A percentile compares a stretch with the other conserved stretches of the same genome.
These are phyloP conservation scores for Apostichopus leukothele DNA, from an alignment of 53 echinoderm and acorn worm genomes.

Conservation along the genomic window DNA sequence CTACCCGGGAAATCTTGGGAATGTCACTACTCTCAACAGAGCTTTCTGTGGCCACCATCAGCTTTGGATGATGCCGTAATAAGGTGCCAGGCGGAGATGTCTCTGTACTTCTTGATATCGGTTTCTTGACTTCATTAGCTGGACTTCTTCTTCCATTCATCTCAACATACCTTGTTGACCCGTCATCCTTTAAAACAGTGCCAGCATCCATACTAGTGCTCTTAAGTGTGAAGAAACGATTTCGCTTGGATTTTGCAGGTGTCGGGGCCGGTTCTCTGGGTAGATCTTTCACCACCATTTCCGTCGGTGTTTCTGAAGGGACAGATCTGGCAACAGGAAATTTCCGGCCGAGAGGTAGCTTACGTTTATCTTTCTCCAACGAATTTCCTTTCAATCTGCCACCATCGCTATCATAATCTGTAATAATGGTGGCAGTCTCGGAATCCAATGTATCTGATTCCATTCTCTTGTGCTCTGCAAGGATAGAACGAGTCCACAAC, in stretches of 20 bases:
- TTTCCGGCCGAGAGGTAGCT: conserved; percentile 81
- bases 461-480: conserved; percentile 77
- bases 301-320: conserved; percentile 66
- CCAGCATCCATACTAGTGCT: conserved; percentile 89
- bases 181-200: conserved; percentile 56
- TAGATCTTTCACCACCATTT: conserved; percentile 52
- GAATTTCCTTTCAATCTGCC: conserved; percentile 51
- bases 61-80: conserved; percentile 56
- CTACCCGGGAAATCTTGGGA: conserved; percentile 70
- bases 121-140: conserved; percentile 62
- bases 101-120: conserved; percentile 70
- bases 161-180: conserved; percentile 28
- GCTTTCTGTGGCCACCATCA: conserved; percentile 65
- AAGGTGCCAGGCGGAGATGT: conserved; percentile 75
- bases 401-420: conserved; percentile 62
- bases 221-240: conserved; percentile 75
- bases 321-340: conserved; percentile 74
- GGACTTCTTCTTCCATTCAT: conserved; percentile 79
- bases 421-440: conserved; percentile 50
- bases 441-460: conserved; percentile 70
- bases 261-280: conserved; percentile 67
- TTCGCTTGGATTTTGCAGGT: conserved; percentile 80
- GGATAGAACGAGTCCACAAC: background rate
- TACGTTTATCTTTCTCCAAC: conserved; percentile 80
- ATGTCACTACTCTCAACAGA: conserved; percentile 60